Evolutionary conservation across 2,797 vertebrate genomes (phyloP).

Genomic region (Esox lucius): DNA sequence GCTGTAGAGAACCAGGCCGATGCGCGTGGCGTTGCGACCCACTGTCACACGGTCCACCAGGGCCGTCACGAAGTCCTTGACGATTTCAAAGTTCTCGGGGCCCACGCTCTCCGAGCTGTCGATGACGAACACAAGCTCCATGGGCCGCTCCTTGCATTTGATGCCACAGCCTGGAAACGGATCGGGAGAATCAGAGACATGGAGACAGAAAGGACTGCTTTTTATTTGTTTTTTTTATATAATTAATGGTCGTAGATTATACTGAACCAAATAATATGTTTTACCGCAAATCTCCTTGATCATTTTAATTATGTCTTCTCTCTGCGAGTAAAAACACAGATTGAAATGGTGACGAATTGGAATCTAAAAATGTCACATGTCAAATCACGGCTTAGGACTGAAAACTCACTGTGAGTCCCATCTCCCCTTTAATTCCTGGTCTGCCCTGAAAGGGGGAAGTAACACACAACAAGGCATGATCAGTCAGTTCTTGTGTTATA

Average conservation of each 20-base stretch:
- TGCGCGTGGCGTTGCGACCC: constrained; percentile 85
- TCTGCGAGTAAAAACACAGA: constrained; percentile 66
- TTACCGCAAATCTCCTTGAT: constrained; percentile 91
- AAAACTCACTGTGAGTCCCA: constrained; percentile 85
- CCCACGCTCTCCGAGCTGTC: constrained; percentile 94
- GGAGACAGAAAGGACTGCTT: neutral
- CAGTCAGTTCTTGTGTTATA: neutral
- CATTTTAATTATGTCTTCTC: constrained; percentile 88
- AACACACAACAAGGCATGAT: neutral
- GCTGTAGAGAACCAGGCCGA: constrained; percentile 88
- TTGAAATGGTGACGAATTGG: neutral
- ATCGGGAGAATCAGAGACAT: constrained; percentile 17
- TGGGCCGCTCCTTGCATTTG: constrained; percentile 90
- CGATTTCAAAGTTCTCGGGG: constrained; percentile 90
- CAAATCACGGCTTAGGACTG: neutral
- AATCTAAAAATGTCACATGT: neutral
- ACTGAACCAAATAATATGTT: neutral
- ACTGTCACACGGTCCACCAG: constrained; percentile 87
- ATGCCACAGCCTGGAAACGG: constrained; percentile 83
- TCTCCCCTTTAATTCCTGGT: constrained; percentile 82
- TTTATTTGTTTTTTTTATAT: neutral
- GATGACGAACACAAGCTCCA: constrained; percentile 94
- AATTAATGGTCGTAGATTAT: neutral
- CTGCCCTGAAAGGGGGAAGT: constrained; percentile 69
- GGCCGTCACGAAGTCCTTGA: constrained; percentile 87